A percentile compares a stretch with the other conserved stretches of the same genome.
Conservation (phyloP, 2,888 invertebrate species). For the Trichacis sp. region DNA sequence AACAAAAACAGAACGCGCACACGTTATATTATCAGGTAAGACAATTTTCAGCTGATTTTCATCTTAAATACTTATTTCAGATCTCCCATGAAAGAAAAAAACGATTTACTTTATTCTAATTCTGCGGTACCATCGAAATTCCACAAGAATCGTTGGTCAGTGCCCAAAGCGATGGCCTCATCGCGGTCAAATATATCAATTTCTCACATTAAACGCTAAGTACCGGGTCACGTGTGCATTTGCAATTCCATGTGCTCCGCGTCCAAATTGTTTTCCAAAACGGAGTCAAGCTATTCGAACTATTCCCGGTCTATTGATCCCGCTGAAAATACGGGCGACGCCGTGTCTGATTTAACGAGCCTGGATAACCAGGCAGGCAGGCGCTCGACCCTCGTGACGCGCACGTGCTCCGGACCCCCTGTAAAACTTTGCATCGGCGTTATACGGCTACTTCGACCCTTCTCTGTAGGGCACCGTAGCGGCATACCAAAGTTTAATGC, state of each 20-base stretch:
- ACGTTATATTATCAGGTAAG: too few relatives aligned
- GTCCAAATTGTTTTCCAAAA: constrained; percentile 30
- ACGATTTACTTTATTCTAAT: too few relatives aligned
- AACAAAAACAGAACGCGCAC: too few relatives aligned
- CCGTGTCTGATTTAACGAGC: constrained; percentile 53
- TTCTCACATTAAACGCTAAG: background rate
- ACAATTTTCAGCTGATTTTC: too few relatives aligned
- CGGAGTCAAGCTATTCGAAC: constrained; percentile 41
- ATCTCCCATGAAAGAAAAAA: too few relatives aligned
- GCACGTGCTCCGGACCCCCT: constrained; percentile 62
- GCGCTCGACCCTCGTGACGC: constrained; percentile 41
- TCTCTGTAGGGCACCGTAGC: constrained; percentile 45
- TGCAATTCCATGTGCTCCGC: background rate
- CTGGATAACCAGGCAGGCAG: constrained; percentile 43
- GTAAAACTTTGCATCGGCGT: constrained; percentile 63
- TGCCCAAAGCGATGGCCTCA: too few relatives aligned
- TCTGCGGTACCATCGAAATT: too few relatives aligned
- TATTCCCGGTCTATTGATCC: constrained; percentile 51
- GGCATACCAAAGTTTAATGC: constrained; percentile 65
- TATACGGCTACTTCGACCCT: constrained; percentile 43
- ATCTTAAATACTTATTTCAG: too few relatives aligned
- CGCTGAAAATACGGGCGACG: constrained; percentile 58
- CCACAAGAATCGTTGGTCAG: too few relatives aligned
- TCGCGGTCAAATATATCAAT: background rate
- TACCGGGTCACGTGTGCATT: constrained; percentile 4